Conservation (phyloP, 64 coral and sea anemone species). For the Porites lutea region DNA sequence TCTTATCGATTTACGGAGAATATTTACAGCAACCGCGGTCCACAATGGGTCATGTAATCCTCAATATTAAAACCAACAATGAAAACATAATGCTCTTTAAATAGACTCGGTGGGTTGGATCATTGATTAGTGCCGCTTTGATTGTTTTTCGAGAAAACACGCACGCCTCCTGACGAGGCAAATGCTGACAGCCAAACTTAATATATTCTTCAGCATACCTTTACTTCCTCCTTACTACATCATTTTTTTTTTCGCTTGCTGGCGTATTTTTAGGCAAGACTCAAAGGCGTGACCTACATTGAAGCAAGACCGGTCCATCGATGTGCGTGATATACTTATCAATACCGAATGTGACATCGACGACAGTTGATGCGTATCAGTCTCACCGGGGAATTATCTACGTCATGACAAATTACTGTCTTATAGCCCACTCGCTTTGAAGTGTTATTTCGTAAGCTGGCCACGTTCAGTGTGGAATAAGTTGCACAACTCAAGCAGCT, state of each 20-base stretch:
- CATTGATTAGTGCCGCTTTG: background rate
- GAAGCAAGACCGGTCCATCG: background rate
- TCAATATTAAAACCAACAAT: background rate
- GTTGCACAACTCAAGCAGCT: background rate
- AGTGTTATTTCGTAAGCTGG: background rate
- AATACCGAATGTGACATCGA: background rate
- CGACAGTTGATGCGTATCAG: background rate
- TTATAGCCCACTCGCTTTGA: background rate
- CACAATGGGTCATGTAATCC: background rate
- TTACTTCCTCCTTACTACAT: background rate
- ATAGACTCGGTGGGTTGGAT: background rate
- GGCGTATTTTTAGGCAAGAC: background rate
- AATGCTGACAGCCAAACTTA: background rate
- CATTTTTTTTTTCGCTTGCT: background rate
- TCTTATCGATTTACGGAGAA: background rate
- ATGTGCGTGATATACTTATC: background rate
- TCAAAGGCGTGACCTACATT: background rate
- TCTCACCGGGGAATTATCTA: background rate
- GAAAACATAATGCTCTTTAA: conserved; percentile 1
- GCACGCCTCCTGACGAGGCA: background rate
- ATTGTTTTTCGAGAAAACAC: background rate
- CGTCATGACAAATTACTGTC: background rate
- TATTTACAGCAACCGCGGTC: background rate
- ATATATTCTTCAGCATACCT: background rate
- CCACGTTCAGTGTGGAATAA: background rate